A percentile compares a stretch with the other conserved stretches of the same genome.
Conservation (phyloP, 1,140 invertebrate species). For the Megalopta genalis region DNA sequence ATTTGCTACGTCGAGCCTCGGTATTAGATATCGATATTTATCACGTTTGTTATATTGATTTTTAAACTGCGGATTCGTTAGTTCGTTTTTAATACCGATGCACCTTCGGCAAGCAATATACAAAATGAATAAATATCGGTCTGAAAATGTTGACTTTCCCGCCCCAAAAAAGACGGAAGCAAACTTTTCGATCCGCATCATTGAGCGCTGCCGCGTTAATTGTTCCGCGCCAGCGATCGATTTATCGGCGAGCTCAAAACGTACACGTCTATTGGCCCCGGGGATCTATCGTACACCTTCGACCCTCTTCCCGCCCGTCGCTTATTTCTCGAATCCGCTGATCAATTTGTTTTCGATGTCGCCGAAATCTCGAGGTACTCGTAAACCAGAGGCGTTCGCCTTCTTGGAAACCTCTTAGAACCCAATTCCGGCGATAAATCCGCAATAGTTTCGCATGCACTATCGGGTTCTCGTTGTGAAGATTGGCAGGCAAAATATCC, state of each 20-base stretch:
- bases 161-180: no score
- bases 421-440: background rate
- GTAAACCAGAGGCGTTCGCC: background rate
- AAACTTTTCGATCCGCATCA: no score
- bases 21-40: no score
- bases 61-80: no score
- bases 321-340: background rate
- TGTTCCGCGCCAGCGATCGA: background rate
- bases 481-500: slow-evolving; percentile 14
- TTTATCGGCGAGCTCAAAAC: background rate
- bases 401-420: background rate
- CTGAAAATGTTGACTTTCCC: no score
- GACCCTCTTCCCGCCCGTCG: background rate
- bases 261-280: background rate
- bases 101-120: no score
- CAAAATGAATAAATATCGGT: no score
- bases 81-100: no score
- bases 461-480: background rate
- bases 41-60: no score
- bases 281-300: background rate
- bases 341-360: background rate
- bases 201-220: no score
- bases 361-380: background rate
- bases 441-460: background rate
- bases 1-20: no score